phyloP scores from a whole-genome alignment of 2,888 invertebrate species.

The Cantharis nigra region DNA sequence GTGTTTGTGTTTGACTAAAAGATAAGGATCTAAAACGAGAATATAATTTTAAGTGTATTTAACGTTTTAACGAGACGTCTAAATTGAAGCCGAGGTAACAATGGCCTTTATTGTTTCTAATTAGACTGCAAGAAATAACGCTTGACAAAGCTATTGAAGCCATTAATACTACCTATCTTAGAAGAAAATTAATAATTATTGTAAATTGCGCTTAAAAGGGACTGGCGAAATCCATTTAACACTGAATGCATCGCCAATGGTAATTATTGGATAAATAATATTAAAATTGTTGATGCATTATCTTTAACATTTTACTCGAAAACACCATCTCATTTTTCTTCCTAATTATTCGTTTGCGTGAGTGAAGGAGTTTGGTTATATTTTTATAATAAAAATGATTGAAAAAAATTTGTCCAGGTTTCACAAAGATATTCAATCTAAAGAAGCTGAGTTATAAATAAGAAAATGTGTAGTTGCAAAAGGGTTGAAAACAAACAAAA shows the following conservation, averaged over 20 bases:
- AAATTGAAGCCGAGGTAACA: neutral
- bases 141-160: neutral
- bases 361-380: neutral
- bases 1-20: neutral
- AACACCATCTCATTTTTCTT: neutral
- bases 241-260: neutral
- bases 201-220: neutral
- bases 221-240: neutral
- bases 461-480: slow-evolving; percentile 14
- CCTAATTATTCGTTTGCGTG: neutral
- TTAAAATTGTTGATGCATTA: neutral
- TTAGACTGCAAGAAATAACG: neutral
- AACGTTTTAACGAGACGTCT: neutral
- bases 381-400: neutral
- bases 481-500: slow-evolving; percentile 44
- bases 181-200: neutral
- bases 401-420: neutral
- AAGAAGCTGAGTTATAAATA: slow-evolving; percentile 8
- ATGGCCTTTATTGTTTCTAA: neutral
- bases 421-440: neutral
- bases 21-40: neutral
- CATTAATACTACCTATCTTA: neutral
- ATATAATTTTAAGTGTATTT: neutral
- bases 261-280: neutral
- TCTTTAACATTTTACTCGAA: neutral